Evolutionary conservation across 2,113 vertebrate species (phyloP).

Genomic region (Vombatus ursinus): DNA sequence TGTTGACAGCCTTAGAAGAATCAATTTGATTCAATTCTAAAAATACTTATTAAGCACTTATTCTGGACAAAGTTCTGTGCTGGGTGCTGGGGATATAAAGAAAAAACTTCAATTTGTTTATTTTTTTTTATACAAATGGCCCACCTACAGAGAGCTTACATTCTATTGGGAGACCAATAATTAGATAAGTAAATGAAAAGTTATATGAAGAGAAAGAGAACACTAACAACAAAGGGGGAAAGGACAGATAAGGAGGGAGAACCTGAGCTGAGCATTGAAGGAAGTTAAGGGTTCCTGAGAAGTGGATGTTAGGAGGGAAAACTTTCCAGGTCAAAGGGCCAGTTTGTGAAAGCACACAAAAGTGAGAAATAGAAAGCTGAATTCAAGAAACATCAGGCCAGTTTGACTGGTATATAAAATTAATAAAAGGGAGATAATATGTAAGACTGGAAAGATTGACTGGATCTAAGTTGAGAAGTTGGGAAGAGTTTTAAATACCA

Average conservation of each 20-base stretch:
- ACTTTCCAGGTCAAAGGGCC: background rate
- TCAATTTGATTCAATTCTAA: background rate
- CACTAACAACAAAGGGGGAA: background rate
- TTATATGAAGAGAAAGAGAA: background rate
- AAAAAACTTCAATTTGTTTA: background rate
- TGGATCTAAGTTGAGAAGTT: background rate
- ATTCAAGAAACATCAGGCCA: background rate
- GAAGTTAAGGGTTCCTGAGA: background rate
- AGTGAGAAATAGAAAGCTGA: background rate
- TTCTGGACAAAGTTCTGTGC: background rate
- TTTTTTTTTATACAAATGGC: background rate
- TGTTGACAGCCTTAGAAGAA: background rate
- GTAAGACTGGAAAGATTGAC: background rate
- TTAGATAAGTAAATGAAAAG: background rate
- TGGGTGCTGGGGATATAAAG: background rate
- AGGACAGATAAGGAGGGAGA: background rate
- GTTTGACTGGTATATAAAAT: background rate
- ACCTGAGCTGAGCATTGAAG: background rate
- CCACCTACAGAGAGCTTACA: background rate
- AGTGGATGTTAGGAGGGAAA: background rate
- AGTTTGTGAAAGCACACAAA: background rate
- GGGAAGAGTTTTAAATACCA: background rate
- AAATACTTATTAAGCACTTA: background rate
- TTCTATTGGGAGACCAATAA: background rate
- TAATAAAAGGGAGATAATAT: background rate